Evolutionary conservation across 2,888 invertebrate species (phyloP).

Genomic region (Sphinx pinastri): DNA sequence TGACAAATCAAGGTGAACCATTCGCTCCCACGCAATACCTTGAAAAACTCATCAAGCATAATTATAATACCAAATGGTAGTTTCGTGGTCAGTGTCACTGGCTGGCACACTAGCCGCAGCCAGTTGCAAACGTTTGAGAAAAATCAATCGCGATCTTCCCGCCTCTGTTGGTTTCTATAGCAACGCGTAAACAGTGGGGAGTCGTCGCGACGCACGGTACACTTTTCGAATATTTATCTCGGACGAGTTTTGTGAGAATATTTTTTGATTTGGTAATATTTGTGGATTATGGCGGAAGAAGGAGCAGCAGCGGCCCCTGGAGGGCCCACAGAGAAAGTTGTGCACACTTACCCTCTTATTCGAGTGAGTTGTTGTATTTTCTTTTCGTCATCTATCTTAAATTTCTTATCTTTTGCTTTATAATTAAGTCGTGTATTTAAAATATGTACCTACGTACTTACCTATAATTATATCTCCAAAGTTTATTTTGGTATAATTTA

Average conservation of each 20-base stretch:
- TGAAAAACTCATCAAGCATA: constrained; percentile 33
- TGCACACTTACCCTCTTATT: constrained; percentile 92
- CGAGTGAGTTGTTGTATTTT: constrained; percentile 83
- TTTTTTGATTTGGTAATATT: constrained; percentile 34
- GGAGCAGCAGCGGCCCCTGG: constrained; percentile 44
- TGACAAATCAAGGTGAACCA: constrained; percentile 27
- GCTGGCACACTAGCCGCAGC: constrained; percentile 42
- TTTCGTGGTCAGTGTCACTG: constrained; percentile 38
- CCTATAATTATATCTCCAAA: too few species aligned
- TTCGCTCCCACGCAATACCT: constrained; percentile 45
- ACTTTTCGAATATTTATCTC: constrained; percentile 34
- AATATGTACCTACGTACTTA: too few species aligned
- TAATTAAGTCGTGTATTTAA: background rate
- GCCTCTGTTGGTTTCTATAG: constrained; percentile 76
- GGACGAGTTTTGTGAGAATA: constrained; percentile 11
- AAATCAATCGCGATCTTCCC: constrained; percentile 80
- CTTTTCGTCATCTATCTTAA: background rate
- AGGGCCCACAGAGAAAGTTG: constrained; percentile 85
- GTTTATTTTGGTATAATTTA: too few species aligned
- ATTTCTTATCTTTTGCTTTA: background rate
- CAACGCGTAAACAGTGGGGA: constrained; percentile 80
- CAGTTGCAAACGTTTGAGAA: constrained; percentile 57
- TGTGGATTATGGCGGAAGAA: constrained; percentile 69
- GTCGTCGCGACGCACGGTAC: constrained; percentile 55
- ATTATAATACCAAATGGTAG: constrained; percentile 39